phyloP scores from a whole-genome alignment of 1,140 invertebrate species.

The Zeugodacus cucurbitae region DNA sequence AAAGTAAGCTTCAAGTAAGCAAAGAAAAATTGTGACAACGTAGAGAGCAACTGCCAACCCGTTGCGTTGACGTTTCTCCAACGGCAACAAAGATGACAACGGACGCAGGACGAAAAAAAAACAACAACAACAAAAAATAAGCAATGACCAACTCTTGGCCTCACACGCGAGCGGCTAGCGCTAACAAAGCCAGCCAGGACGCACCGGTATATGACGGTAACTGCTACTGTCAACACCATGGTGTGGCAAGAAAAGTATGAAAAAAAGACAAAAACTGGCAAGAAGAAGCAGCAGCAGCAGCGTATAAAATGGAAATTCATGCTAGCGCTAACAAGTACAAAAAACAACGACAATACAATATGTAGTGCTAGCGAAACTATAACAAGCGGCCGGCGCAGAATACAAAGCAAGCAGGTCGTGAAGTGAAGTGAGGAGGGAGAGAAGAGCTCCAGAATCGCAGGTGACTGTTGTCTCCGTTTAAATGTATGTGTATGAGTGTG shows the following conservation, averaged over 20 bases:
- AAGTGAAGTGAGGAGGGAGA: no score
- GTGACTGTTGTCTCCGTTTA: neutral
- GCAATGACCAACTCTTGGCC: neutral
- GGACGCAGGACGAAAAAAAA: neutral
- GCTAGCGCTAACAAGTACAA: slow-evolving; percentile 9
- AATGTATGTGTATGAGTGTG: neutral
- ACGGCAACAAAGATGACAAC: neutral
- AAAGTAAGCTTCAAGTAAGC: neutral
- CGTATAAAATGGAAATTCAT: neutral
- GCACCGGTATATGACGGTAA: neutral
- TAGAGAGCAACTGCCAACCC: neutral
- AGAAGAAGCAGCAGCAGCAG: no score
- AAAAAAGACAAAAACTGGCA: neutral
- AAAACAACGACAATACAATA: neutral
- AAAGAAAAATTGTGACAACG: neutral
- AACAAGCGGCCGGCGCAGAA: no score
- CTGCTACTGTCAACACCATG: neutral
- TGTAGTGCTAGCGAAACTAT: neutral
- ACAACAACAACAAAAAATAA: neutral
- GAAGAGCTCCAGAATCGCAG: neutral
- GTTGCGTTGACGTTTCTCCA: neutral
- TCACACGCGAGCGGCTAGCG: neutral
- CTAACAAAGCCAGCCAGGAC: neutral
- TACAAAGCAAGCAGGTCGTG: no score
- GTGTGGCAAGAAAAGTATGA: neutral